Conservation (phyloP, 2,888 invertebrate genomes). For the Pterostichus niger region DNA sequence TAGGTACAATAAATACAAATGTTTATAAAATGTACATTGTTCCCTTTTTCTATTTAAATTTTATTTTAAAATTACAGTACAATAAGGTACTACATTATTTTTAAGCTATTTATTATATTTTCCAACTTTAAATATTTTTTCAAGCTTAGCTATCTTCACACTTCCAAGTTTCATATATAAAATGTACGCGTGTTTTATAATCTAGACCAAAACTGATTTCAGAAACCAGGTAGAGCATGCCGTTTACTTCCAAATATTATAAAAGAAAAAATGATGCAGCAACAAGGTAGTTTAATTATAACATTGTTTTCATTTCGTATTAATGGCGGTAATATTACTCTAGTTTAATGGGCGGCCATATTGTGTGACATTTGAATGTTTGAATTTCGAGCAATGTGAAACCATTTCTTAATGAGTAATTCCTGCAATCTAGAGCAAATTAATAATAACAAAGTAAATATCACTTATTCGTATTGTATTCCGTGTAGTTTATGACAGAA, state of each 20-base stretch:
- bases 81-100: background rate
- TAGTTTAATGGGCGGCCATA: conserved; percentile 64
- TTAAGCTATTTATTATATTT: background rate
- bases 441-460: conserved; percentile 24
- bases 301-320: conserved; percentile 56
- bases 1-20: background rate
- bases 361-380: conserved; percentile 65
- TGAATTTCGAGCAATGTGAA: conserved; percentile 54
- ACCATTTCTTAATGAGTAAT: background rate
- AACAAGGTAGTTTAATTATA: conserved; percentile 58
- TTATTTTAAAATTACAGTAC: background rate
- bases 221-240: conserved; percentile 64
- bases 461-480: background rate
- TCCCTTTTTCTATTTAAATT: conserved; percentile 32
- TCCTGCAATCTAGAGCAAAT: background rate
- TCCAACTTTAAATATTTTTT: background rate
- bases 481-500: background rate
- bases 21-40: background rate
- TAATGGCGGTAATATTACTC: conserved; percentile 64
- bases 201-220: conserved; percentile 57
- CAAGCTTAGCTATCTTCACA: background rate
- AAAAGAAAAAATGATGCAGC: conserved; percentile 57
- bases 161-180: background rate
- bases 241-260: conserved; percentile 36
- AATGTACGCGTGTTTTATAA: conserved; percentile 58